phyloP scores from a whole-genome alignment of 2,888 invertebrate species.

The Therioaphis trifolii region DNA sequence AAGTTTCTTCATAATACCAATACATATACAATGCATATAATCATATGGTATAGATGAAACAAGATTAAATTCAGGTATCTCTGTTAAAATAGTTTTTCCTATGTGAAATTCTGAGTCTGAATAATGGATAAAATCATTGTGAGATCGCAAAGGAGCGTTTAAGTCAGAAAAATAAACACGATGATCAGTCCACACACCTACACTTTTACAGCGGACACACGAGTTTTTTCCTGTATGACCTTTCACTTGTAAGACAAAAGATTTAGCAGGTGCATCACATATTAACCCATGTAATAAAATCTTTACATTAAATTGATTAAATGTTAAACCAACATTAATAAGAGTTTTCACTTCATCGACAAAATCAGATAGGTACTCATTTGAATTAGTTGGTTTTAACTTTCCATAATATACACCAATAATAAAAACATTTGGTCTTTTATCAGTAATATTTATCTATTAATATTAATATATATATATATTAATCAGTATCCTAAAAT shows the following conservation, averaged over 20 bases:
- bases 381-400: slow-evolving; percentile 48
- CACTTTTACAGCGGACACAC: slow-evolving; percentile 65
- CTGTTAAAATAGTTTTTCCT: slow-evolving; percentile 64
- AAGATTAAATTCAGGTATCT: slow-evolving; percentile 66
- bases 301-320: not conserved
- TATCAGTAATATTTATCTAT: slow-evolving; percentile 24
- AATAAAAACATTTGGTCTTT: slow-evolving; percentile 24
- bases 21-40: slow-evolving; percentile 67
- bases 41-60: slow-evolving; percentile 66
- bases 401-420: slow-evolving; percentile 61
- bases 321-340: slow-evolving; percentile 8
- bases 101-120: slow-evolving; percentile 65
- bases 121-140: slow-evolving; percentile 42
- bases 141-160: slow-evolving; percentile 45
- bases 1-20: slow-evolving; percentile 67
- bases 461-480: too few relatives aligned
- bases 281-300: slow-evolving; percentile 33
- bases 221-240: slow-evolving; percentile 55
- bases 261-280: slow-evolving; percentile 63
- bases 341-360: slow-evolving; percentile 22
- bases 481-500: slow-evolving; percentile 46
- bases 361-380: slow-evolving; percentile 47
- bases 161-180: slow-evolving; percentile 63
- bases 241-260: slow-evolving; percentile 59
- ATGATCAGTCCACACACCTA: slow-evolving; percentile 60